A percentile compares a stretch with the other conserved stretches of the same genome.
Conservation (phyloP, 2,113 vertebrate species). For the Microtus richardsoni region DNA sequence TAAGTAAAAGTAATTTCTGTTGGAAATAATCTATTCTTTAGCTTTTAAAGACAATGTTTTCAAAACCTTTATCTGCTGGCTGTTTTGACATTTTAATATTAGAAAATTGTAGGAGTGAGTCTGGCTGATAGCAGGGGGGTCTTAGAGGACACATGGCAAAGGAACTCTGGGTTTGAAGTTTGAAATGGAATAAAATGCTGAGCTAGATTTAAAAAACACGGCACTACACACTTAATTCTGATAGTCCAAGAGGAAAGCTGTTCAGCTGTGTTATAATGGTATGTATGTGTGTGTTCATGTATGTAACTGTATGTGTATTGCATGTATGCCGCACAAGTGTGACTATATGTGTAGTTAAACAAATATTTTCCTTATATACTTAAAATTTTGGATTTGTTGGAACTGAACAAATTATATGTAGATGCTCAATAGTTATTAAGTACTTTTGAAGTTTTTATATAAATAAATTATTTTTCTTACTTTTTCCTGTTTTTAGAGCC, state of each 20-base stretch:
- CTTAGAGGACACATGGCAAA: background rate
- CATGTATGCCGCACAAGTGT: background rate
- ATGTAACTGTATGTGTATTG: rapidly evolving
- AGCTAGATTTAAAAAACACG: background rate
- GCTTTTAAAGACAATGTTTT: background rate
- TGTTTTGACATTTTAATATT: background rate
- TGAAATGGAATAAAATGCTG: background rate
- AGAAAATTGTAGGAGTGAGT: background rate
- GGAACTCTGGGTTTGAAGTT: background rate
- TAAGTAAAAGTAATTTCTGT: background rate
- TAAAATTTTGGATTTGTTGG: background rate
- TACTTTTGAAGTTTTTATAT: background rate
- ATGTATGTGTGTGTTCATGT: background rate
- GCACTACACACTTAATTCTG: background rate
- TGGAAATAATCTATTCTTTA: background rate
- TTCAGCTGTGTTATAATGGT: rapidly evolving
- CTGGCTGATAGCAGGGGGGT: too few species aligned
- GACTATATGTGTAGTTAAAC: rapidly evolving
- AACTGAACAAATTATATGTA: background rate
- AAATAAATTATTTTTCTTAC: background rate
- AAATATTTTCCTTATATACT: rapidly evolving
- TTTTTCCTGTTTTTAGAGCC: background rate
- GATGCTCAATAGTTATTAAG: rapidly evolving
- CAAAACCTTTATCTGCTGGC: too few species aligned
- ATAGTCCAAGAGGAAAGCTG: background rate